These are phyloP conservation scores for Pheosia tremula DNA, from an alignment of 2,888 invertebrate species.

Conservation along the genomic window DNA sequence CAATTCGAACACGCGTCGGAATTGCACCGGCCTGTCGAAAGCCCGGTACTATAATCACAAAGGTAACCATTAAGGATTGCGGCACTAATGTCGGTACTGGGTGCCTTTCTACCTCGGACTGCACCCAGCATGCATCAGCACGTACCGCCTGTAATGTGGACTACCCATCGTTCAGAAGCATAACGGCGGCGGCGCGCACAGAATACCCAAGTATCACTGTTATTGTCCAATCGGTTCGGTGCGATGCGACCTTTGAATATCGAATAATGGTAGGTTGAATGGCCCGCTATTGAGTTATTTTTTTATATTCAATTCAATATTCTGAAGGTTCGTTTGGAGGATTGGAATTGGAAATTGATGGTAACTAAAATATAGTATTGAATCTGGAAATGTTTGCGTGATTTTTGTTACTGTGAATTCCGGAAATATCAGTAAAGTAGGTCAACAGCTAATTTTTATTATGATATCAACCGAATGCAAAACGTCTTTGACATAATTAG, in stretches of 20 bases:
- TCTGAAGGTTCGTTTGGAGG: slow-evolving; percentile 2
- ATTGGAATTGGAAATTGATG: slow-evolving; percentile 1
- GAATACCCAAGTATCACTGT: slow-evolving; percentile 45
- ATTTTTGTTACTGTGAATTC: neutral
- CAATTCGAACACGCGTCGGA: neutral
- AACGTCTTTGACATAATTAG: slow-evolving; percentile 1
- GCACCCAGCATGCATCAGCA: slow-evolving; percentile 65
- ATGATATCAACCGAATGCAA: neutral
- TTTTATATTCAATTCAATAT: slow-evolving; percentile 25
- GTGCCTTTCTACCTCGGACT: slow-evolving; percentile 39
- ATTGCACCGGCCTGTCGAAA: slow-evolving; percentile 21
- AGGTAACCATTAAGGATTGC: slow-evolving; percentile 30
- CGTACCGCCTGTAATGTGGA: slow-evolving; percentile 64
- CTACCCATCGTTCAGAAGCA: slow-evolving; percentile 52
- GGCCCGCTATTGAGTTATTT: slow-evolving; percentile 15
- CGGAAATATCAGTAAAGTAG: neutral
- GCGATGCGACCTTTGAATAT: slow-evolving; percentile 32
- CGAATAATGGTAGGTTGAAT: slow-evolving; percentile 22
- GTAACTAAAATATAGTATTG: neutral
- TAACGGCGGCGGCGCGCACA: slow-evolving; percentile 46
- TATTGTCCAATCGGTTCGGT: slow-evolving; percentile 28
- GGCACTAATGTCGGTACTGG: slow-evolving; percentile 28
- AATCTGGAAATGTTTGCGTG: neutral
- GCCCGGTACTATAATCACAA: slow-evolving; percentile 29
- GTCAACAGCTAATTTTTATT: neutral